Conservation (phyloP, 1,140 invertebrate genomes). For the Cepaea nemoralis region DNA sequence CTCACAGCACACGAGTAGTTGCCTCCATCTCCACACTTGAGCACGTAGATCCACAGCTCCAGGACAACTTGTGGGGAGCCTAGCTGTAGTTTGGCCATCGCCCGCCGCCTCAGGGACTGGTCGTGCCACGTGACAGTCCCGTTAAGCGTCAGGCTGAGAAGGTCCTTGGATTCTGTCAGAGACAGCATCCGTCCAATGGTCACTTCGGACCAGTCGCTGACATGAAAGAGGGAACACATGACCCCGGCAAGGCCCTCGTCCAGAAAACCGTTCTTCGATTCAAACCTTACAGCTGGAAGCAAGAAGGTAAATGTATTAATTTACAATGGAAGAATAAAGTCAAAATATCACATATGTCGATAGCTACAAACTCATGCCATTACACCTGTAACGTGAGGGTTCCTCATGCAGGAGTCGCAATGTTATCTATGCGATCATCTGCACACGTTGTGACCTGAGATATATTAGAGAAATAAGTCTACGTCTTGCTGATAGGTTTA, state of each 20-base stretch:
- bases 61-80: background rate
- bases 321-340: too few relatives aligned
- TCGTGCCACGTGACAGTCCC: background rate
- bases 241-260: constrained; percentile 1
- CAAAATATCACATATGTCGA: too few relatives aligned
- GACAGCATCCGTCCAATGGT: background rate
- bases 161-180: background rate
- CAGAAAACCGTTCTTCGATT: background rate
- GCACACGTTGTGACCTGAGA: too few relatives aligned
- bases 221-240: background rate
- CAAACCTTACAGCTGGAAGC: background rate
- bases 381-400: too few relatives aligned
- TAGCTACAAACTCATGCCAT: too few relatives aligned
- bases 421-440: too few relatives aligned
- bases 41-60: background rate
- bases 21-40: background rate
- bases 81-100: background rate
- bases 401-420: too few relatives aligned
- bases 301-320: too few relatives aligned
- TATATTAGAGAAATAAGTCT: too few relatives aligned
- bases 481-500: too few relatives aligned
- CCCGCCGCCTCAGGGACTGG: background rate
- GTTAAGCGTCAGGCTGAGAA: background rate
- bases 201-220: background rate
- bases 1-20: constrained; percentile 11